These are phyloP conservation scores for Aldrovandia affinis DNA, from an alignment of 2,797 vertebrate genomes.

Conservation along the genomic window DNA sequence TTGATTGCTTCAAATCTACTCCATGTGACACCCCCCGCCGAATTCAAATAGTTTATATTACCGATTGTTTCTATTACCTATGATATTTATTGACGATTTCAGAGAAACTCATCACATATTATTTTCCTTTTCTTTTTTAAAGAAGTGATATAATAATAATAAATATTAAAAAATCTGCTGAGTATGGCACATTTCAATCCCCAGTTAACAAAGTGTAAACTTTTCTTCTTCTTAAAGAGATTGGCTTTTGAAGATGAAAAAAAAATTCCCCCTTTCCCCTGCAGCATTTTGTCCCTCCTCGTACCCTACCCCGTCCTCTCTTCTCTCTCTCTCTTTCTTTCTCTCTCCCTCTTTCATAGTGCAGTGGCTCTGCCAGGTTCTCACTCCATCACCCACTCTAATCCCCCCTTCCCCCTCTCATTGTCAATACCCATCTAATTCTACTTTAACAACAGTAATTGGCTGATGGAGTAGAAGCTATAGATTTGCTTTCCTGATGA, in stretches of 20 bases:
- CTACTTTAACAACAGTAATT: conserved; percentile 99
- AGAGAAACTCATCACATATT: neutral
- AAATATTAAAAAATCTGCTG: neutral
- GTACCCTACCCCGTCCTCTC: conserved; percentile 11
- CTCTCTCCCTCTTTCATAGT: conserved; percentile 50
- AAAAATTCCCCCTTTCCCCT: conserved; percentile 46
- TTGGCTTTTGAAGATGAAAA: conserved; percentile 19
- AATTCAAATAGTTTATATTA: conserved; percentile 33
- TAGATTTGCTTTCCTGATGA: conserved; percentile 99
- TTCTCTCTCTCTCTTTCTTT: conserved; percentile 1
- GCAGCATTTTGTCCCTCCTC: conserved; percentile 19
- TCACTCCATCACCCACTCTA: conserved; percentile 80
- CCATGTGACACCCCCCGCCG: conserved; percentile 50
- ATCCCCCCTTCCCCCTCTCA: conserved; percentile 81
- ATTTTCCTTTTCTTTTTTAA: too few species aligned
- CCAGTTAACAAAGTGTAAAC: neutral
- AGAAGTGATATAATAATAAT: too few species aligned
- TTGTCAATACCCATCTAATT: conserved; percentile 99
- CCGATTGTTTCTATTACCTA: conserved; percentile 37
- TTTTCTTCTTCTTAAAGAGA: neutral
- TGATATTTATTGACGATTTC: conserved; percentile 46
- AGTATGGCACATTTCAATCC: neutral
- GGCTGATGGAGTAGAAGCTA: conserved; percentile 99
- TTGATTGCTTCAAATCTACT: conserved; percentile 79
- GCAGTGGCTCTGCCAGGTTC: conserved; percentile 45